phyloP scores from a whole-genome alignment of 2,888 invertebrate species.

The Octodonta nipae region DNA sequence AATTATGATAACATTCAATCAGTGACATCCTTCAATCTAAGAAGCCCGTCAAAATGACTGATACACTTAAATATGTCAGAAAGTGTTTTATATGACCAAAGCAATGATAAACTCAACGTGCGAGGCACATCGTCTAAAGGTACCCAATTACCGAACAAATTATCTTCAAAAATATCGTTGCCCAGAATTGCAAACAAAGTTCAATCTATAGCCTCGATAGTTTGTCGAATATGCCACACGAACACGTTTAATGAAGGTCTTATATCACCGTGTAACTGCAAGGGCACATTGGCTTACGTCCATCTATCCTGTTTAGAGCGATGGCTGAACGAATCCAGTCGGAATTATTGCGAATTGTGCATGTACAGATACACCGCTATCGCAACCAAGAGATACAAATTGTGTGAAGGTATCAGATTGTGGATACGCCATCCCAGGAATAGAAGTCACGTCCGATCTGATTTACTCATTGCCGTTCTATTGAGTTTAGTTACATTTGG shows the following conservation, averaged over 20 bases:
- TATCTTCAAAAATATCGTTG: too few relatives aligned
- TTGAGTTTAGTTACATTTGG: conserved; percentile 54
- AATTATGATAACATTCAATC: too few relatives aligned
- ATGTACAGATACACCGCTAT: conserved; percentile 39
- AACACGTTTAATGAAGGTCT: conserved; percentile 38
- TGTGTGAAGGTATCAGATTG: conserved; percentile 46
- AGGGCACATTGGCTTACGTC: conserved; percentile 54
- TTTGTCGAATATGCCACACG: conserved; percentile 52
- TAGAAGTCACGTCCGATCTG: conserved; percentile 47
- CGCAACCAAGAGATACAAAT: conserved; percentile 40
- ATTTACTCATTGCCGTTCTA: conserved; percentile 49
- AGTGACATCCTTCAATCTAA: too few relatives aligned
- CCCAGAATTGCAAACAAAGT: too few relatives aligned
- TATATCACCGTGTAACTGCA: conserved; percentile 56
- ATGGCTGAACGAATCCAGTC: conserved; percentile 57
- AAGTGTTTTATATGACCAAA: too few relatives aligned
- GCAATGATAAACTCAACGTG: too few relatives aligned
- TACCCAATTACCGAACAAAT: too few relatives aligned
- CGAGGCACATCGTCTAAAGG: too few relatives aligned
- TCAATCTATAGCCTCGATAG: conserved; percentile 43
- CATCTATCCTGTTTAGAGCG: conserved; percentile 55
- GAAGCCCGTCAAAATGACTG: too few relatives aligned
- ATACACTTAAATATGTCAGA: too few relatives aligned
- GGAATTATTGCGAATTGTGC: conserved; percentile 56
- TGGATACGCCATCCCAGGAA: conserved; percentile 56